Conservation (phyloP, 2,797 vertebrate genomes). For the Fratercula arctica region DNA sequence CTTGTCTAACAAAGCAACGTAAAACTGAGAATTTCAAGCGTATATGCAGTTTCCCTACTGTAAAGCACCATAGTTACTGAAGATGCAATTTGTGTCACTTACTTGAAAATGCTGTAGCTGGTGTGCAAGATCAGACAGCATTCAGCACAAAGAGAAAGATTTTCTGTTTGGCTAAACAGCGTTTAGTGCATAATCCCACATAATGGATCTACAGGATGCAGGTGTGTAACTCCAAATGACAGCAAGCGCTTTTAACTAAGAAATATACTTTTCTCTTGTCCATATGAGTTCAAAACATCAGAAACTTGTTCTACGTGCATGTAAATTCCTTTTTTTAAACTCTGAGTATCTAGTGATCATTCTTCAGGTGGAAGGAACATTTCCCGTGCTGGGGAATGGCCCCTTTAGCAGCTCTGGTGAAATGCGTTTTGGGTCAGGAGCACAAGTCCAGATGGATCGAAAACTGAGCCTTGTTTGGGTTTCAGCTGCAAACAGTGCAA, state of each 20-base stretch:
- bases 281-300: neutral
- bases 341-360: neutral
- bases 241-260: neutral
- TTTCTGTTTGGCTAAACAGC: neutral
- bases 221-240: neutral
- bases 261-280: neutral
- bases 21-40: neutral
- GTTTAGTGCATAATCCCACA: neutral
- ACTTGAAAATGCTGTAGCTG: neutral
- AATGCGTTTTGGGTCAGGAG: neutral
- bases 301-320: neutral
- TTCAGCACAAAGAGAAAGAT: neutral
- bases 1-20: neutral
- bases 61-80: neutral
- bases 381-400: neutral
- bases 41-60: neutral
- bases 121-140: neutral
- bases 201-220: neutral
- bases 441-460: neutral
- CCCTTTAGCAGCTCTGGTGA: neutral
- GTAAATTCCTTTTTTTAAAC: neutral
- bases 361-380: conserved; percentile 23
- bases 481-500: conserved; percentile 35
- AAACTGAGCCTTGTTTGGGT: conserved; percentile 24
- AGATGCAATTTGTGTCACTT: neutral